phyloP scores from a whole-genome alignment of 92 coral and sea anemone species.

The Montipora capitata region DNA sequence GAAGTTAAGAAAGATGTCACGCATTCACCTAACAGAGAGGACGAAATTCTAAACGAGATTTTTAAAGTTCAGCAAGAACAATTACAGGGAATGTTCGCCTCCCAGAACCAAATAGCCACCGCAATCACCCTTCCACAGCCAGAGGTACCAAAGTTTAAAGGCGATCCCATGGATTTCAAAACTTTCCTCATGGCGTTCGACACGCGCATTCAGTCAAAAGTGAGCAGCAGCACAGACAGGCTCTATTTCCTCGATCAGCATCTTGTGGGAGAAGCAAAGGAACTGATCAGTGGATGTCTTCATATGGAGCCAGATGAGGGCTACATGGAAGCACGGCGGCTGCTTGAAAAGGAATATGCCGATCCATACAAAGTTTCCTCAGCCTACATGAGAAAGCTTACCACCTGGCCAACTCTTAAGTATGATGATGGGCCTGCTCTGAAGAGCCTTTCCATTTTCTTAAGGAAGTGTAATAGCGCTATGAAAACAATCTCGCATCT shows the following conservation, averaged over 20 bases:
- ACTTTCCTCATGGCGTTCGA: slow-evolving; percentile 79
- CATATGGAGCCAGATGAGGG: slow-evolving; percentile 19
- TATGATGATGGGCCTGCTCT: slow-evolving; percentile 75
- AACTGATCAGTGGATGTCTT: slow-evolving; percentile 41
- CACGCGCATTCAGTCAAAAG: slow-evolving; percentile 57
- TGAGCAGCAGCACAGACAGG: slow-evolving; percentile 50
- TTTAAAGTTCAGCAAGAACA: slow-evolving; percentile 27
- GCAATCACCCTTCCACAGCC: slow-evolving; percentile 19
- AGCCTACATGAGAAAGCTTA: slow-evolving; percentile 57
- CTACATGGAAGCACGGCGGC: slow-evolving; percentile 65
- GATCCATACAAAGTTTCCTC: slow-evolving; percentile 62
- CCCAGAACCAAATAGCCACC: slow-evolving; percentile 16
- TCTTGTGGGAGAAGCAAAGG: slow-evolving; percentile 64
- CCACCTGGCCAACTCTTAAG: slow-evolving; percentile 71
- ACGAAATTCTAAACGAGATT: slow-evolving; percentile 12
- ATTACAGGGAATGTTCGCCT: slow-evolving; percentile 1
- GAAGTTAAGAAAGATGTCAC: slow-evolving; percentile 15
- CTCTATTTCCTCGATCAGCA: slow-evolving; percentile 79
- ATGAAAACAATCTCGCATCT: slow-evolving; percentile 72
- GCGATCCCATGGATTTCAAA: slow-evolving; percentile 28
- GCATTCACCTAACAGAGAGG: background rate
- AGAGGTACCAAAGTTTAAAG: slow-evolving; percentile 11
- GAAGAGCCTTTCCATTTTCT: slow-evolving; percentile 41
- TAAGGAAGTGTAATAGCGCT: slow-evolving; percentile 74
- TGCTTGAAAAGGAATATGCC: slow-evolving; percentile 50